Evolutionary conservation across 2,797 vertebrate species (phyloP).

Genomic region (Rousettus madagascariensis): DNA sequence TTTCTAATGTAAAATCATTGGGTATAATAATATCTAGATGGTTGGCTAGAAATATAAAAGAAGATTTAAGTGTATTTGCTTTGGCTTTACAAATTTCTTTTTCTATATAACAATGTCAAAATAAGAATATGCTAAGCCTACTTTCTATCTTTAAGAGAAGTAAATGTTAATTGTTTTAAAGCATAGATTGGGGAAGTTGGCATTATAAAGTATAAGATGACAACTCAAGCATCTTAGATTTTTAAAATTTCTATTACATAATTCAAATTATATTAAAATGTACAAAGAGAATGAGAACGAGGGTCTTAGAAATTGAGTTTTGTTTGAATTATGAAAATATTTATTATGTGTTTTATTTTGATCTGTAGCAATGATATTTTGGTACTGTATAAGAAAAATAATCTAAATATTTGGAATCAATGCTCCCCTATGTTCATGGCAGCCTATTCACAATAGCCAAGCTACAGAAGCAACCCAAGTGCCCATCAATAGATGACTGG

Average conservation of each 20-base stretch:
- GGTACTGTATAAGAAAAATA: background rate
- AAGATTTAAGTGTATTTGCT: background rate
- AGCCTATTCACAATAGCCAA: too few species aligned
- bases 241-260: background rate
- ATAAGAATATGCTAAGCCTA: background rate
- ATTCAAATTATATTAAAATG: background rate
- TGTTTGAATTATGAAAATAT: background rate
- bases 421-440: too few species aligned
- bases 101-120: background rate
- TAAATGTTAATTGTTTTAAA: background rate
- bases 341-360: background rate
- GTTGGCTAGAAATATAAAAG: background rate
- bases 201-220: background rate
- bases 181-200: background rate
- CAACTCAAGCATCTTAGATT: background rate
- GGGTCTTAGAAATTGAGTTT: background rate
- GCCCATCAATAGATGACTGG: too few species aligned
- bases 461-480: too few species aligned
- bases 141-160: background rate
- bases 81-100: background rate
- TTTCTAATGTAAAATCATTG: background rate
- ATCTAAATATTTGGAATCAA: background rate
- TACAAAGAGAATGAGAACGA: background rate
- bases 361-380: background rate
- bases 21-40: background rate